Evolutionary conservation across 1,140 invertebrate species (phyloP), one percentile per base, ranked within the genome.

Genomic region (Drosophila insularis): DNA sequence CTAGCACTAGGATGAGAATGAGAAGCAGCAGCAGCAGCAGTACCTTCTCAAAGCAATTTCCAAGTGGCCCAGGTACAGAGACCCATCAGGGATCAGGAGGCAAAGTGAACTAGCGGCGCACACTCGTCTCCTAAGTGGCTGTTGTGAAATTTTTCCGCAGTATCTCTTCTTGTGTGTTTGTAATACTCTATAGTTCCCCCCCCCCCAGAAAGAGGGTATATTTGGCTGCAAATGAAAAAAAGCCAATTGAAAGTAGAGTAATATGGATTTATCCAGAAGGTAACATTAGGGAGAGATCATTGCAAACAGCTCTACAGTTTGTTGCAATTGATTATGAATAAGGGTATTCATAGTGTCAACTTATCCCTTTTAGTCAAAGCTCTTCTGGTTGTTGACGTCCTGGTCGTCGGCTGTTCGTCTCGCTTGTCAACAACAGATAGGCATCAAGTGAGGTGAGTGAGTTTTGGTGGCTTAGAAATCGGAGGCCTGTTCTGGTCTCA

Each of bases 81-180:
- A 35, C 19, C 32, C 39, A 59, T 55, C 43, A 66, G 19, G 43
- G 21, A 2, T 19, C 37, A 31, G 3, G 54, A 21, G 43, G 19
- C n/a, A 65, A 66, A 31, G 54, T 60, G 76, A 70, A 62, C 66
- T 63, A 55, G 68, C 74, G 68, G 78, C 68, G 74, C 65, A 77
- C 61, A 81, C 68, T 86, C 68, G 60, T 62, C 82, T 76, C 73
- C 58, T 80, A 87, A 87, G 84, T 89, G 84, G 76, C 80, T 84
- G 68, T 67, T 68, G 32, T 56, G 63, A 58, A 53, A 56, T 63
- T 78, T 76, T 50, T 21, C 53, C 54, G 32, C 23, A 32, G 53
- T 11, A 35, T 64, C 43, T 71, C 54, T 17, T 35, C 31, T 35
- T 54, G 32, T 58, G n/a, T 56, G 67, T 64, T 59, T 54, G 55